phyloP scores from a whole-genome alignment of 2,888 invertebrate species.

The Aphodius granarius region DNA sequence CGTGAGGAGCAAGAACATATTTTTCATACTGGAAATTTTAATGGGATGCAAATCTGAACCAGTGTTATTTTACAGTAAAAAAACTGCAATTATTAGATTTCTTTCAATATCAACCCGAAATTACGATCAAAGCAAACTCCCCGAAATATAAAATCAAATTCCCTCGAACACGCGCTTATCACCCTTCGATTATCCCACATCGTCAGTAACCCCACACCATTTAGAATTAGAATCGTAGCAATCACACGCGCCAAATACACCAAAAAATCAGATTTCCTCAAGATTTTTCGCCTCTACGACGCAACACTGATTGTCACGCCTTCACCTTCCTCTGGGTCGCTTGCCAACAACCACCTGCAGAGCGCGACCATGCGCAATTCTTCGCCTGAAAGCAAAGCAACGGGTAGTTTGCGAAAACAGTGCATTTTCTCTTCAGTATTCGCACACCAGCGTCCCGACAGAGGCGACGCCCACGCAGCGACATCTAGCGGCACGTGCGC shows the following conservation, averaged over 20 bases:
- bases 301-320: neutral
- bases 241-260: neutral
- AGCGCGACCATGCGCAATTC: constrained; percentile 1
- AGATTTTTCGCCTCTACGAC: neutral
- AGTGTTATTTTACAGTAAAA: too few species aligned
- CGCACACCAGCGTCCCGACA: constrained; percentile 2
- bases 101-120: too few species aligned
- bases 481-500: neutral
- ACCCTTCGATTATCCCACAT: too few species aligned
- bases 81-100: too few species aligned
- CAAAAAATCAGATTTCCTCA: neutral
- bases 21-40: too few species aligned
- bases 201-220: neutral
- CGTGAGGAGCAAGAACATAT: too few species aligned
- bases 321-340: neutral
- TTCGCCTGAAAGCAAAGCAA: neutral
- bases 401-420: neutral
- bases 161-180: too few species aligned
- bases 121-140: too few species aligned
- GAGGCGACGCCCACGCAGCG: neutral
- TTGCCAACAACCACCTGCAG: constrained; percentile 11
- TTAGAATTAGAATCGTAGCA: neutral
- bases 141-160: too few species aligned
- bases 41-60: too few species aligned
- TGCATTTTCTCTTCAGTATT: constrained; percentile 3